These are phyloP conservation scores for Dione vanillae DNA, from an alignment of 2,888 invertebrate genomes.

Conservation along the genomic window DNA sequence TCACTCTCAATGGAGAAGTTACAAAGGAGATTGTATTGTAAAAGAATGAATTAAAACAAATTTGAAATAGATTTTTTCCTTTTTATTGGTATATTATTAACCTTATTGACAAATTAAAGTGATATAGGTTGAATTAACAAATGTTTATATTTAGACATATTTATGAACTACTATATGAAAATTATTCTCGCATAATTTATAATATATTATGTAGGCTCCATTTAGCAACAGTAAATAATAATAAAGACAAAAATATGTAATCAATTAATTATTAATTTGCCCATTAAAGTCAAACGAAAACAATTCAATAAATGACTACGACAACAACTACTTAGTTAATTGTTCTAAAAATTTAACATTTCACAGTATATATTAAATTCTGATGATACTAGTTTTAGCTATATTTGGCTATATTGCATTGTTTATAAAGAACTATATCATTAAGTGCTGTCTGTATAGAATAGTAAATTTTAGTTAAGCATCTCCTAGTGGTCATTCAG, in stretches of 20 bases:
- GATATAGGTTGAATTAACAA: too few relatives aligned
- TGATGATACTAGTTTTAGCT: not conserved
- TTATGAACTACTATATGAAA: too few relatives aligned
- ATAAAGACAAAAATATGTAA: not conserved
- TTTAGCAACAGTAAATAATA: not conserved
- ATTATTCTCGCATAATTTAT: too few relatives aligned
- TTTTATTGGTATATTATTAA: too few relatives aligned
- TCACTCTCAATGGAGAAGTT: too few relatives aligned
- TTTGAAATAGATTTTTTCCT: too few relatives aligned
- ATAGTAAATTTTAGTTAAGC: not conserved
- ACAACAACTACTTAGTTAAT: not conserved
- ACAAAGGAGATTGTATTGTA: too few relatives aligned
- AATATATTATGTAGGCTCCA: too few relatives aligned
- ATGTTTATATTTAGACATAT: too few relatives aligned
- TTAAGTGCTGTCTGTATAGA: not conserved
- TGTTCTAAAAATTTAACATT: not conserved
- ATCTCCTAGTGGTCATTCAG: not conserved
- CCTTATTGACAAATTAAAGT: too few relatives aligned
- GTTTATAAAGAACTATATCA: not conserved
- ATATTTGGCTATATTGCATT: not conserved
- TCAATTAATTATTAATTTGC: not conserved
- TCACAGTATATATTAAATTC: not conserved
- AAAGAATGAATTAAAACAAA: too few relatives aligned
- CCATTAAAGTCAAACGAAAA: constrained; percentile 13
- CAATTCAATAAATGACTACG: not conserved